phyloP scores from a whole-genome alignment of 2,888 invertebrate genomes.

The Uropetala carovei region DNA sequence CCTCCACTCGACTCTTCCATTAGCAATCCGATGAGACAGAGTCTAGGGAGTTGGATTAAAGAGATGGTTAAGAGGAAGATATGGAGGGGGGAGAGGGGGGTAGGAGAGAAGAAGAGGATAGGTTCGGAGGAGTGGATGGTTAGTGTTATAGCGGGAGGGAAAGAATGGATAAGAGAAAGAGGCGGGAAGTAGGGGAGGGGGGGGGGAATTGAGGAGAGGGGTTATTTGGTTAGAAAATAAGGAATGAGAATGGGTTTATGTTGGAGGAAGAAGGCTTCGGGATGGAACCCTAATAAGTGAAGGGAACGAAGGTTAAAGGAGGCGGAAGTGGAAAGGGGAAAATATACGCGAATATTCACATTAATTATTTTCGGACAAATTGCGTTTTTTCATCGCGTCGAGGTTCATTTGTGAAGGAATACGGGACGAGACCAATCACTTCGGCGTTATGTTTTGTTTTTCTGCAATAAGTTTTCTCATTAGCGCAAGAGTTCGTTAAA shows the following conservation, averaged over 20 bases:
- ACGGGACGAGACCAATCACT: no score
- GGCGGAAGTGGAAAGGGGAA: neutral
- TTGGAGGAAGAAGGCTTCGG: neutral
- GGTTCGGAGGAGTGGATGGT: neutral
- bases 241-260: constrained; percentile 26
- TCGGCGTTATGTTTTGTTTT: no score
- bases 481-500: no score
- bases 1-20: neutral
- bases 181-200: neutral
- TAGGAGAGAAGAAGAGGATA: neutral
- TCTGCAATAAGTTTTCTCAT: no score
- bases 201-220: neutral
- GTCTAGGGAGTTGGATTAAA: neutral
- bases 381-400: neutral
- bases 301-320: neutral
- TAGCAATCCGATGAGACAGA: constrained; percentile 13
- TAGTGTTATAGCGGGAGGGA: neutral
- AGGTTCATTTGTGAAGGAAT: no score
- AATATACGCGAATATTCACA: neutral
- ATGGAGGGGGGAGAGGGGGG: neutral
- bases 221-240: constrained; percentile 35
- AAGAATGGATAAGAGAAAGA: neutral
- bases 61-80: constrained; percentile 2
- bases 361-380: neutral
- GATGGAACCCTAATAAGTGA: constrained; percentile 6